phyloP scores from a whole-genome alignment of 2,888 invertebrate species.

The Pantelozetes paolii region DNA sequence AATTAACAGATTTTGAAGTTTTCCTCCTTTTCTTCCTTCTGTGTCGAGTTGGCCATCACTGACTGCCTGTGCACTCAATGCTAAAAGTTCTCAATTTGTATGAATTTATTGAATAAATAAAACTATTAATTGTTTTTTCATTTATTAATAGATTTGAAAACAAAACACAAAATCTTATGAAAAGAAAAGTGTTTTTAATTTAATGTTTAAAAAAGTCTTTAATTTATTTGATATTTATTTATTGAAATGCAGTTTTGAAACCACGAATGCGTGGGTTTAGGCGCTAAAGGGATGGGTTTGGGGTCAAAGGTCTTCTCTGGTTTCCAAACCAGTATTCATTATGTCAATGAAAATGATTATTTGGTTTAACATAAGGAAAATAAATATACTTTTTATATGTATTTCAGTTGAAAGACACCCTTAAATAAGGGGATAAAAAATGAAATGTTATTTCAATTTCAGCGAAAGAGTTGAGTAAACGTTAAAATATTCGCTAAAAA shows the following conservation, averaged over 20 bases:
- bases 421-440: neutral
- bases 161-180: neutral
- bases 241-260: neutral
- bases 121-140: too few relatives aligned
- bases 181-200: constrained; percentile 2
- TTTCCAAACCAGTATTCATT: neutral
- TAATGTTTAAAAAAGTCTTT: neutral
- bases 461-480: constrained; percentile 20
- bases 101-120: neutral
- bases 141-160: neutral
- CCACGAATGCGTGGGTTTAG: neutral
- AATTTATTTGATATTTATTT: neutral
- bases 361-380: neutral
- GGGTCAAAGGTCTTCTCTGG: neutral
- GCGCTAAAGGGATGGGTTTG: neutral
- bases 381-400: neutral
- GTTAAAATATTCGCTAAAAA: neutral
- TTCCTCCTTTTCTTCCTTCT: too few relatives aligned
- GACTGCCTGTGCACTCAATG: neutral
- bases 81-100: neutral
- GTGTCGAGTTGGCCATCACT: too few relatives aligned
- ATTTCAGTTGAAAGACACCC: constrained; percentile 1
- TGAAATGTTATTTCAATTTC: neutral
- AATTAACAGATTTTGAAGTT: too few relatives aligned
- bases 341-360: neutral